Conservation (phyloP, 2,888 invertebrate species). For the Calephelis perditalis region DNA sequence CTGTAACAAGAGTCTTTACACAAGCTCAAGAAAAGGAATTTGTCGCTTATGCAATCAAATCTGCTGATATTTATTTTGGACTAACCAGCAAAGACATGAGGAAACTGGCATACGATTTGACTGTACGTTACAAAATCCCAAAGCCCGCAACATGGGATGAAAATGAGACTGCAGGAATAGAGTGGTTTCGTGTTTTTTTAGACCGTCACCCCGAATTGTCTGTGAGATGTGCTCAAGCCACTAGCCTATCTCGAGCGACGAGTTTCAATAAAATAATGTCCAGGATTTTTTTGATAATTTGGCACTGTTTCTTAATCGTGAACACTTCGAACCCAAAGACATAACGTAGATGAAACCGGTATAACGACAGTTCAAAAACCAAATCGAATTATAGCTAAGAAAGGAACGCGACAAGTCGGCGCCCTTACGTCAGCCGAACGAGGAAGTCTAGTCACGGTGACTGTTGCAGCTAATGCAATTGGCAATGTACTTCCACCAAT, state of each 20-base stretch:
- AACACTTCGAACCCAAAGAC: slow-evolving; percentile 23
- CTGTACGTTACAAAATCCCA: slow-evolving; percentile 8
- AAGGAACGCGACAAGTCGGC: slow-evolving; percentile 24
- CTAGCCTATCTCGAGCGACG: slow-evolving; percentile 24
- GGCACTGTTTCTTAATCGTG: slow-evolving; percentile 20
- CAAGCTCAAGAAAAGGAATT: slow-evolving; percentile 19
- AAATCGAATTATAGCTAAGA: slow-evolving; percentile 18
- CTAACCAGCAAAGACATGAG: slow-evolving; percentile 2
- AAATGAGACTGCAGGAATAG: slow-evolving; percentile 19
- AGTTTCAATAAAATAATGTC: slow-evolving; percentile 25
- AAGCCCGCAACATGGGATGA: slow-evolving; percentile 17
- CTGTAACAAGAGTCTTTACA: slow-evolving; percentile 23
- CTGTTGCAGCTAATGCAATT: slow-evolving; percentile 23
- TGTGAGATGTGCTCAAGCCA: slow-evolving; percentile 23
- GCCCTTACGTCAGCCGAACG: slow-evolving; percentile 26
- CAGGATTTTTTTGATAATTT: slow-evolving; percentile 26
- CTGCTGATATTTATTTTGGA: slow-evolving; percentile 13
- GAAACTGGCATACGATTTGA: slow-evolving; percentile 3
- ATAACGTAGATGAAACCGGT: slow-evolving; percentile 28
- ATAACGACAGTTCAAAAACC: slow-evolving; percentile 27
- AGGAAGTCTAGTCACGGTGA: slow-evolving; percentile 32
- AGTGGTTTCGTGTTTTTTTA: slow-evolving; percentile 23
- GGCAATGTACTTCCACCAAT: slow-evolving; percentile 24
- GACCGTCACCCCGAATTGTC: slow-evolving; percentile 22
- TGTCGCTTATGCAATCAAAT: slow-evolving; percentile 17